A percentile compares a stretch with the other conserved stretches of the same genome.
These are phyloP conservation scores for Illadopsis cleaveri DNA, from an alignment of 2,113 vertebrate species.

Conservation along the genomic window DNA sequence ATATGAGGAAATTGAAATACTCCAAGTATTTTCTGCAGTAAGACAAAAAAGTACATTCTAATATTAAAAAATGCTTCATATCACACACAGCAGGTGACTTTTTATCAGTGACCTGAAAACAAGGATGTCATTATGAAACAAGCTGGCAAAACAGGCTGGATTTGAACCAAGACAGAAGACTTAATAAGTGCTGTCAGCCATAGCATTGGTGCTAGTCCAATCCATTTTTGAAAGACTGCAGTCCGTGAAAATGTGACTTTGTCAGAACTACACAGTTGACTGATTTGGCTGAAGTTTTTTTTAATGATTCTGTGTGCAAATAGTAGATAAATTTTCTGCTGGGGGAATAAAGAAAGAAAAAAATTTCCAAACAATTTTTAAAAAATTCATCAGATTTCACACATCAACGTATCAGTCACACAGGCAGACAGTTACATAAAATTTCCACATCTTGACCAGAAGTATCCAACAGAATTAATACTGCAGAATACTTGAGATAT, in stretches of 20 bases:
- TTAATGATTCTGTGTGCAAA: neutral
- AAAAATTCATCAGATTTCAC: neutral
- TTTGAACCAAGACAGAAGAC: neutral
- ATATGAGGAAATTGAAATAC: neutral
- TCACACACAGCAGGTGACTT: neutral
- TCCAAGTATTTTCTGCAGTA: neutral
- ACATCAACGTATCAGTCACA: neutral
- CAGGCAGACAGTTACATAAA: neutral
- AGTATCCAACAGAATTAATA: neutral
- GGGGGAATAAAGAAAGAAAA: neutral
- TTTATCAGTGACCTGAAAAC: neutral
- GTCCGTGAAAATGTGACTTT: neutral
- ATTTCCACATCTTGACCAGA: neutral
- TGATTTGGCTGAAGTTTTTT: neutral
- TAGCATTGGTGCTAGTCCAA: neutral
- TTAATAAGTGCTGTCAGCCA: neutral
- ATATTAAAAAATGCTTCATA: neutral
- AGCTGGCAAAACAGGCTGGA: neutral
- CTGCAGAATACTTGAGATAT: neutral
- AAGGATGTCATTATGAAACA: neutral
- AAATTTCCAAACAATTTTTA: neutral
- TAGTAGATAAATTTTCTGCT: neutral
- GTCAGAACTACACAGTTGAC: neutral
- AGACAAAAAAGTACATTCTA: neutral
- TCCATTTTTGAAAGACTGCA: neutral